Conservation (phyloP, 2,797 vertebrate species). For the Syngnathus acus region DNA sequence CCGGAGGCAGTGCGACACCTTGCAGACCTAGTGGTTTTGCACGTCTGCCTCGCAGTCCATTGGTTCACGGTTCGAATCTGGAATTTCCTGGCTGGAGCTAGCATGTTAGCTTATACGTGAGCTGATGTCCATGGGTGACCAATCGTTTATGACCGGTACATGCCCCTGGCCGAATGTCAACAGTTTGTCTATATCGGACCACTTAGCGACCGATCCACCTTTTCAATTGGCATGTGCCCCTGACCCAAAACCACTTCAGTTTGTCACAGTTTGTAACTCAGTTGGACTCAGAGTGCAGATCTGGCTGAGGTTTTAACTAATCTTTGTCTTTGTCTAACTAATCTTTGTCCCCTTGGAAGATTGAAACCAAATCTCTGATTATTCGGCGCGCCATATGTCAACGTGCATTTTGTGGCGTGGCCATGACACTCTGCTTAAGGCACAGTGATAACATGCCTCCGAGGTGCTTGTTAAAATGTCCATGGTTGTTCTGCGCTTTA, state of each 20-base stretch:
- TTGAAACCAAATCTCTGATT: constrained; percentile 3
- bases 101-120: not conserved
- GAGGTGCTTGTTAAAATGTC: not conserved
- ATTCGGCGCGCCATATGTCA: not conserved
- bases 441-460: too few species aligned
- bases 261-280: not conserved
- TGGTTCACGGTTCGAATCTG: not conserved
- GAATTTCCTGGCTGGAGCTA: not conserved
- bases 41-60: not conserved
- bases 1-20: not conserved
- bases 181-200: not conserved
- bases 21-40: not conserved
- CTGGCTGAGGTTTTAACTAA: constrained; percentile 3
- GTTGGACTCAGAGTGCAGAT: not conserved
- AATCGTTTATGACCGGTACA: too few species aligned
- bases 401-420: too few species aligned
- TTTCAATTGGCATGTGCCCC: not conserved
- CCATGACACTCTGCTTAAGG: not conserved
- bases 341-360: not conserved
- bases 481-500: not conserved
- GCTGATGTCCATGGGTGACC: too few species aligned
- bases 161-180: too few species aligned
- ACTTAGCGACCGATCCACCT: not conserved
- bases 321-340: not conserved
- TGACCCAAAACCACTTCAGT: not conserved